A percentile compares a stretch with the other conserved stretches of the same genome.
phyloP scores from a whole-genome alignment of 2,113 vertebrate species.

The Microtus ochrogaster region DNA sequence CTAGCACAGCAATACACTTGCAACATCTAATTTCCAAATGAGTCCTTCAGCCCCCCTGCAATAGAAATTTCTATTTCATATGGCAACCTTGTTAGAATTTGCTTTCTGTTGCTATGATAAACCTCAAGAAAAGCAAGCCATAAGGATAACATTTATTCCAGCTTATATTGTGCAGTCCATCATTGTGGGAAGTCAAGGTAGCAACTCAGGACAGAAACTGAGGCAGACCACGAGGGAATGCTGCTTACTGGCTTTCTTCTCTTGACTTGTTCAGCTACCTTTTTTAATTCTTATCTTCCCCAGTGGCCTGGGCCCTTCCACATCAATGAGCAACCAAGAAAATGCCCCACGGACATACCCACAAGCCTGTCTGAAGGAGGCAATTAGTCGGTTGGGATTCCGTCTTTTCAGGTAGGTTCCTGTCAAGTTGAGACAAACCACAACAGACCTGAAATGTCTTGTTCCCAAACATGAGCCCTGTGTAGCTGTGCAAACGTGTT shows the following conservation, averaged over 20 bases:
- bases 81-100: neutral
- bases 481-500: neutral
- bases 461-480: neutral
- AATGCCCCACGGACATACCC: neutral
- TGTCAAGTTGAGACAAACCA: neutral
- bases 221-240: neutral
- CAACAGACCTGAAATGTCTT: neutral
- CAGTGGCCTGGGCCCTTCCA: neutral
- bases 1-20: neutral
- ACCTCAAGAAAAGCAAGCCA: neutral
- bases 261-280: neutral
- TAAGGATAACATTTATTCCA: neutral
- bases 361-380: neutral
- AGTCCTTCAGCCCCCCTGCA: neutral
- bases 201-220: neutral
- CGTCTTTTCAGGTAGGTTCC: neutral
- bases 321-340: neutral
- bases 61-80: neutral
- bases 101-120: neutral
- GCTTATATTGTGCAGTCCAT: neutral
- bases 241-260: neutral
- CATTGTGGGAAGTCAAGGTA: neutral
- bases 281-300: neutral
- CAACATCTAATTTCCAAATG: neutral
- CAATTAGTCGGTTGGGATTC: neutral